Evolutionary conservation across 2,888 invertebrate species (phyloP), one percentile per base, ranked within the genome.

Genomic region (Hyposoter dolosus): DNA sequence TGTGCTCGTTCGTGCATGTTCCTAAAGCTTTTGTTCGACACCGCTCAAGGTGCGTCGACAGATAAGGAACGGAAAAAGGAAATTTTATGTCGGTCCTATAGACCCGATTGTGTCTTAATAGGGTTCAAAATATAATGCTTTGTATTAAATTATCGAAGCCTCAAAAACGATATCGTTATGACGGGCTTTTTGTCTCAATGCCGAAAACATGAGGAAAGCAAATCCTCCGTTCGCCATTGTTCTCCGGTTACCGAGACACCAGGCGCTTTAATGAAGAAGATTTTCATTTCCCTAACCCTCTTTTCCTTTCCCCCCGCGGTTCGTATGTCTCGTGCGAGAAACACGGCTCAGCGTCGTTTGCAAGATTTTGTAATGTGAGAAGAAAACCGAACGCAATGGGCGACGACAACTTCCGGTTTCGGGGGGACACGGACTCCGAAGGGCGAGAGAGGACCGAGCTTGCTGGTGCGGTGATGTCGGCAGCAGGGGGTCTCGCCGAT

Each of bases 401-500:
- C 81, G 71, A 79, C 75, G 66, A 78, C 45, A 65, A 76, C 80
- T 85, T 82, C 82, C 77, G 80, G 76, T 84, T 63, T 66, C 56
- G 7, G 43, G 19, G 19, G 43, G 23, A 47, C n/a, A 35, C n/a
- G 53, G 23, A 7, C 19, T 35, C 19, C 19, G 56, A 1, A 45
- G 47, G 69, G 28, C 17, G n/a, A 35, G 28, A 9, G n/a, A 35
- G 50, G 40, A 7, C 19, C 19, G 43, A 53, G 40, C 23, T 23
- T 35, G 69, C 69, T 32, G 69, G 28, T 40, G 40, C 40, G 89
- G 84, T 89, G 86, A 87, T 88, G 84, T 82, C 85, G 82, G 40
- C 45, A 53, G 40, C 45, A 53, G 66, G 66, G 77, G 77, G 77
- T 74, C 66, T 75, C 89, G 90, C 90, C 90, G 92, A 92, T 92